These are phyloP conservation scores for Anisognathus igniventris DNA, from an alignment of 2,797 vertebrate species.

Conservation along the genomic window DNA sequence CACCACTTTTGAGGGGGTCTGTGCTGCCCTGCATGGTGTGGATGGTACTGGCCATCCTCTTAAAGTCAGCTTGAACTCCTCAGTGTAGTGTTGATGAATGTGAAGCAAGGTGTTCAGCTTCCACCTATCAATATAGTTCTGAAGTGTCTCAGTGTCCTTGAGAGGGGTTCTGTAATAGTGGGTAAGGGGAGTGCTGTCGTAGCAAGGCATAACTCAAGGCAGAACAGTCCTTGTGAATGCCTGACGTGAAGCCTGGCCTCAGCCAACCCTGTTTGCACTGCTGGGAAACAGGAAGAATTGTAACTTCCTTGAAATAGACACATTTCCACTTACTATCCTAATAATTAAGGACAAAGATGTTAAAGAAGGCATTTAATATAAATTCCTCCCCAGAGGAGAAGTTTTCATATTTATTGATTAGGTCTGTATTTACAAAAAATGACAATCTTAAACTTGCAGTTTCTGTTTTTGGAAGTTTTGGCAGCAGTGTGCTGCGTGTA, in stretches of 20 bases:
- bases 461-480: not conserved
- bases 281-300: accelerated
- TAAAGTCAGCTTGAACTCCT: not conserved
- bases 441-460: not conserved
- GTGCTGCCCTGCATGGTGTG: not conserved
- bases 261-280: not conserved
- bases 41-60: not conserved
- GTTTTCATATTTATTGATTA: not conserved
- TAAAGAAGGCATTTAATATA: not conserved
- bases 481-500: accelerated
- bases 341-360: not conserved
- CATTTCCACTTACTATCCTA: not conserved
- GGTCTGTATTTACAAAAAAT: not conserved
- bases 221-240: not conserved
- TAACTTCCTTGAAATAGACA: not conserved
- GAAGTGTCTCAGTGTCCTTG: not conserved
- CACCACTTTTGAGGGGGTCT: accelerated
- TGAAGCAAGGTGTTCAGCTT: not conserved
- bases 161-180: not conserved
- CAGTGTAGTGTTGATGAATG: accelerated
- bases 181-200: not conserved
- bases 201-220: not conserved
- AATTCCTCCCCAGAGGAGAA: not conserved
- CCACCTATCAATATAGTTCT: not conserved
- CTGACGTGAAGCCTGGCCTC: not conserved